phyloP scores from a whole-genome alignment of 2,113 vertebrate genomes.

The Damaliscus lunatus region DNA sequence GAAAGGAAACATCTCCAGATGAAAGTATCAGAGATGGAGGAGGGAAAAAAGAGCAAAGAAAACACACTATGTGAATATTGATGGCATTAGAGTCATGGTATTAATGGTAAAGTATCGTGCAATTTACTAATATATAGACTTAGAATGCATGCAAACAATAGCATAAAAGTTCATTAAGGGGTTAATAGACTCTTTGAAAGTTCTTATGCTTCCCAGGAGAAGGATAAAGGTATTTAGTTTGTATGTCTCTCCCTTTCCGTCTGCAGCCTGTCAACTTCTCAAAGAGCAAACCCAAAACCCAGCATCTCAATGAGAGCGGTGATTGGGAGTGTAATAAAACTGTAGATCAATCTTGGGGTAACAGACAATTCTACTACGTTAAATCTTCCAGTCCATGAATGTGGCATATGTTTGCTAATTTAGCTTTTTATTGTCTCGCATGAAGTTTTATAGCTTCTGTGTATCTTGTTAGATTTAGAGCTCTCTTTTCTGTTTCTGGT shows the following conservation, averaged over 20 bases:
- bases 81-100: not conserved
- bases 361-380: not conserved
- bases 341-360: not conserved
- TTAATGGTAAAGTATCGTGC: not conserved
- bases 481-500: not conserved
- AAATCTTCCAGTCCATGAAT: not conserved
- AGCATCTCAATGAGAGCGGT: not conserved
- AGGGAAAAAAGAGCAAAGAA: not conserved
- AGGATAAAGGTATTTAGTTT: not conserved
- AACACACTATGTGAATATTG: not conserved
- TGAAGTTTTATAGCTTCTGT: not conserved
- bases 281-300: not conserved
- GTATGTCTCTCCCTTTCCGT: not conserved
- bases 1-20: not conserved
- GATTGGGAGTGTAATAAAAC: not conserved
- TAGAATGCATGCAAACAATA: not conserved
- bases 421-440: not conserved
- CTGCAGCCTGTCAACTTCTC: not conserved
- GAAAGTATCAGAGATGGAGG: not conserved
- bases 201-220: no score
- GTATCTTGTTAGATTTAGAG: not conserved
- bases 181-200: not conserved
- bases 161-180: not conserved
- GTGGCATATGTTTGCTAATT: not conserved
- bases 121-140: not conserved